A percentile compares a stretch with the other conserved stretches of the same genome.
phyloP scores from a whole-genome alignment of 2,113 vertebrate species.

The Eptesicus fuscus region DNA sequence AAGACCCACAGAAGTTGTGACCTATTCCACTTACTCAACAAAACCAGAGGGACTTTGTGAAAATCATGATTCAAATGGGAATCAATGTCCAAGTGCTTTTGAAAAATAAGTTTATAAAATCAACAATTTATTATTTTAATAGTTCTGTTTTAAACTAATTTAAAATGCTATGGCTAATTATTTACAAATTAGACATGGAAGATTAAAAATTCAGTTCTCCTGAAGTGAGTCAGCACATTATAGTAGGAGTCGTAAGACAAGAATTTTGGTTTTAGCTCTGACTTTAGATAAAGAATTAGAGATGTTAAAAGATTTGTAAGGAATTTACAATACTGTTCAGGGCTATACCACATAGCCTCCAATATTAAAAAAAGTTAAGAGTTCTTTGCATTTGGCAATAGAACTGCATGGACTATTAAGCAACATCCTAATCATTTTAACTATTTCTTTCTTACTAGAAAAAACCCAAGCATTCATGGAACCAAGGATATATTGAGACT shows the following conservation, averaged over 20 bases:
- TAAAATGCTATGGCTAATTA: conserved; percentile 35
- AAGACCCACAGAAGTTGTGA: neutral
- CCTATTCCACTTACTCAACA: conserved; percentile 2
- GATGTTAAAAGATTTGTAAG: neutral
- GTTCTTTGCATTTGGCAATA: neutral
- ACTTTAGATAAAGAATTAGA: conserved; percentile 25
- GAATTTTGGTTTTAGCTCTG: conserved; percentile 28
- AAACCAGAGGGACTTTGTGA: neutral
- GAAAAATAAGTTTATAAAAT: neutral
- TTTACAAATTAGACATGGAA: conserved; percentile 38
- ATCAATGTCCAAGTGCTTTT: neutral
- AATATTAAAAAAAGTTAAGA: conserved; percentile 14
- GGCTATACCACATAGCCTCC: neutral
- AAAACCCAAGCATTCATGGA: neutral
- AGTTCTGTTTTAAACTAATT: neutral
- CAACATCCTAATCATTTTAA: conserved; percentile 12
- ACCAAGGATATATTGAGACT: neutral
- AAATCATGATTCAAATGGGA: conserved; percentile 11
- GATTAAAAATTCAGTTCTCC: conserved; percentile 33
- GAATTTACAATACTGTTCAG: neutral
- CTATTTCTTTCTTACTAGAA: conserved; percentile 21
- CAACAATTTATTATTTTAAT: neutral
- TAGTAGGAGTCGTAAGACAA: neutral
- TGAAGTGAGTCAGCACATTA: neutral
- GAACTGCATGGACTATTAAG: neutral